These are phyloP conservation scores for Campylorhamphus procurvoides DNA, from an alignment of 2,113 vertebrate genomes.

Conservation along the genomic window DNA sequence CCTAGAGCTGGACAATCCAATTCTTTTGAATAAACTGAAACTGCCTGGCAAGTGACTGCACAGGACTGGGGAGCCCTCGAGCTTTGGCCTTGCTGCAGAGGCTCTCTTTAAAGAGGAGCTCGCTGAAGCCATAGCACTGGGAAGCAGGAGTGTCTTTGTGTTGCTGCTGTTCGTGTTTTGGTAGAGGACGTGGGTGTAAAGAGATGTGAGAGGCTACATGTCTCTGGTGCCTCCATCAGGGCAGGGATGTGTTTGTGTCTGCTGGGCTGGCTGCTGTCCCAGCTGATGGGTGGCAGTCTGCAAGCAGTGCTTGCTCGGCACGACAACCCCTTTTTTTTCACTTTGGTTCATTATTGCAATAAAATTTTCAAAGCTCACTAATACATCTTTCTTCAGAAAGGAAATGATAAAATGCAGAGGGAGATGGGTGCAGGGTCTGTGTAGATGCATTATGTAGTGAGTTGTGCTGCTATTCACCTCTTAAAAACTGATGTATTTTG, in stretches of 20 bases:
- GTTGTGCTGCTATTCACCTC: background rate
- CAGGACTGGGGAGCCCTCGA: background rate
- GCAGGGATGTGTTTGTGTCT: background rate
- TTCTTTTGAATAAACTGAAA: background rate
- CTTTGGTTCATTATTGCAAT: background rate
- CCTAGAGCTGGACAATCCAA: background rate
- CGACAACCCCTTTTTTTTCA: background rate
- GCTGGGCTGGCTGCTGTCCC: background rate
- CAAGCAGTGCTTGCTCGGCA: background rate
- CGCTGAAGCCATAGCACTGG: fast-evolving
- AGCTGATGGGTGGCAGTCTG: background rate
- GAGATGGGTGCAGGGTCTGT: background rate
- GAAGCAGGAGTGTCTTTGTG: background rate
- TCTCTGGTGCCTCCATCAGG: background rate
- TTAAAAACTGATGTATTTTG: background rate
- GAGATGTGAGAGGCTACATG: fast-evolving
- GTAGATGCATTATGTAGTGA: background rate
- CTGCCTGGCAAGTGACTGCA: background rate
- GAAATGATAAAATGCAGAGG: background rate
- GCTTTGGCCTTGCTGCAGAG: background rate
- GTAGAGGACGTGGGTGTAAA: fast-evolving
- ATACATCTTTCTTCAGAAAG: background rate
- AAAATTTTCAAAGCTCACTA: background rate
- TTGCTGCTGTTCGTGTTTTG: background rate
- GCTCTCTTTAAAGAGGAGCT: background rate